phyloP scores from a whole-genome alignment of 2,888 invertebrate species.

The Lydus trimaculatus region DNA sequence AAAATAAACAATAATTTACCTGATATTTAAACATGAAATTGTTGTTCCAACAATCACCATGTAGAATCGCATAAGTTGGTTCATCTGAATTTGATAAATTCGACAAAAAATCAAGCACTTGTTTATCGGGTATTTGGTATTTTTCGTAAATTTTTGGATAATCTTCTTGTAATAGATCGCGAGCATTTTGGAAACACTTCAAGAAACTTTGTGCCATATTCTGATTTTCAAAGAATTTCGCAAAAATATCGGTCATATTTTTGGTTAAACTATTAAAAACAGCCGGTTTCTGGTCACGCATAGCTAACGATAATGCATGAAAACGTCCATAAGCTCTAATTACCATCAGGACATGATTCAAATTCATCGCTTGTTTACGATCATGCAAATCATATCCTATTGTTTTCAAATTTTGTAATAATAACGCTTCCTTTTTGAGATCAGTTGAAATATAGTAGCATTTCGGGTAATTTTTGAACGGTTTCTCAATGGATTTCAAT shows the following conservation, averaged over 20 bases:
- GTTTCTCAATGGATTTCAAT: slow-evolving; percentile 25
- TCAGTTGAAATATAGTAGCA: slow-evolving; percentile 41
- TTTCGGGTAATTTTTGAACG: slow-evolving; percentile 37
- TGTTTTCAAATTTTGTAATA: slow-evolving; percentile 44
- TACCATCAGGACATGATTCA: slow-evolving; percentile 42
- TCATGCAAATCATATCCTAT: slow-evolving; percentile 44
- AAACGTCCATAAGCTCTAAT: slow-evolving; percentile 39
- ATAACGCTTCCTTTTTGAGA: slow-evolving; percentile 40
- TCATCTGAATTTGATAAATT: slow-evolving; percentile 17
- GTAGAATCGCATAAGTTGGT: slow-evolving; percentile 18
- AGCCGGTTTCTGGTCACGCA: slow-evolving; percentile 36
- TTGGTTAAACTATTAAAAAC: slow-evolving; percentile 37
- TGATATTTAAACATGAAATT: slow-evolving; percentile 36
- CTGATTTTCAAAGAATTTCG: slow-evolving; percentile 34
- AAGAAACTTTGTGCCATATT: slow-evolving; percentile 28
- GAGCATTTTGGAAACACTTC: slow-evolving; percentile 28
- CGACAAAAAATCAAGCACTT: slow-evolving; percentile 29
- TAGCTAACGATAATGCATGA: slow-evolving; percentile 43
- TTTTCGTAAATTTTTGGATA: slow-evolving; percentile 29
- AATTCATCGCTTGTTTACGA: slow-evolving; percentile 42
- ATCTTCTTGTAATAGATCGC: slow-evolving; percentile 30
- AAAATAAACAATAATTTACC: slow-evolving; percentile 19
- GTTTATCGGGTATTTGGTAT: slow-evolving; percentile 27
- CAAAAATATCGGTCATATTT: slow-evolving; percentile 39
- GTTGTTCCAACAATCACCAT: slow-evolving; percentile 38